Base-by-base conservation (phyloP, 2,797 vertebrate genomes). In the Epinephelus malabaricus region DNA sequence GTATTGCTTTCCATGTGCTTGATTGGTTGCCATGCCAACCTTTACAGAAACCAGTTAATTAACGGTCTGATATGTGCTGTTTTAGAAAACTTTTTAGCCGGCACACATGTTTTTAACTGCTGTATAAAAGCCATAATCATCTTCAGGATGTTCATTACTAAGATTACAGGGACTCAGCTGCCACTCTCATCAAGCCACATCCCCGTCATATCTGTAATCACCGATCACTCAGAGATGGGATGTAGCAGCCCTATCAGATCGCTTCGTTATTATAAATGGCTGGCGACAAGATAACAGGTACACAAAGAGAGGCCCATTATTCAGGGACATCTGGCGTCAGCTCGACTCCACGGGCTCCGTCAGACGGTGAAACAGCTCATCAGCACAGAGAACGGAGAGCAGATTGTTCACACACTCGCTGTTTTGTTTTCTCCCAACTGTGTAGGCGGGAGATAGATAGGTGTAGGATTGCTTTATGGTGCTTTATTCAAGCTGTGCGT, bases 321-420 rank as follows among this genome's bases (percentile, higher is more conserved):
- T 82, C 47, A 5, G 50, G 79, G 86, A 88, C 82, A 87, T 85
- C 79, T 91, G 89, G 77, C n/a, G 11, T 70, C 45, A 43, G 74
- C 10, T 19, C 10, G 70, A 45, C 84, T 84, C 54, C 63, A 62
- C 5, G 7, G 78, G 72, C 77, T 82, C 19, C 18, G 23, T 91
- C 77, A 73, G 73, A 71, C 46, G 0, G 49, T 55, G 62, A 85
- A 88, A 30, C 68, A 27, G 82, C 83, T 87, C 86, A 81, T 89
- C 86, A 85, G 69, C 49, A 18, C 23, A 6, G 67, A 78, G 69
- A 81, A 62, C 17, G 51, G 49, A 72, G 53, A 85, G 83, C 86
- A 89, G 86, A 86, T 87, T 87, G 86, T 86, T 89, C 73, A 69
- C 80, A 81, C 78, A n/a, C 67, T 82, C 47, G 38, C 79, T 67